Conservation (phyloP, 2,888 invertebrate species). For the Andrena minutula region DNA sequence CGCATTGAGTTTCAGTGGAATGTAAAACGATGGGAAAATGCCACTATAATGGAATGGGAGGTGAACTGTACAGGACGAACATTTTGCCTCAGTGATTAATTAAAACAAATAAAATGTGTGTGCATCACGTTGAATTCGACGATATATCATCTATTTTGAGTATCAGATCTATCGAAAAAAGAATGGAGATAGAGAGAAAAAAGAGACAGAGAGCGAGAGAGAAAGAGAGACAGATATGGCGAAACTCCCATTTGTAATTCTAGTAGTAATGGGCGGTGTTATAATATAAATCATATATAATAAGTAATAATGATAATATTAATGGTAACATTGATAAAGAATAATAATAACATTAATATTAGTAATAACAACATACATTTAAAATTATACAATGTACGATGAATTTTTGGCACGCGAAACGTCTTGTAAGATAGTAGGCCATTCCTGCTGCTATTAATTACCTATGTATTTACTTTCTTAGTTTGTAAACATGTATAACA, state of each 20-base stretch:
- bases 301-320: conserved; percentile 77
- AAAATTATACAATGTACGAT: conserved; percentile 70
- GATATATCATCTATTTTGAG: conserved; percentile 82
- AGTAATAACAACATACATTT: conserved; percentile 71
- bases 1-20: conserved; percentile 79
- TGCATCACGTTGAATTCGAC: conserved; percentile 80
- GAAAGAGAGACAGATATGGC: conserved; percentile 57
- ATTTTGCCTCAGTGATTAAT: conserved; percentile 78
- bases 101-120: conserved; percentile 68
- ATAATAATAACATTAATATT: conserved; percentile 76
- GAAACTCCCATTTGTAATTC: conserved; percentile 83
- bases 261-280: conserved; percentile 84
- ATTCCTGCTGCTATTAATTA: conserved; percentile 83
- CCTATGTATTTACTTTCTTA: conserved; percentile 81
- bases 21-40: conserved; percentile 75
- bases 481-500: conserved; percentile 82
- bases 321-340: conserved; percentile 73
- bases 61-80: conserved; percentile 80
- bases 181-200: conserved; percentile 61
- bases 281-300: conserved; percentile 82
- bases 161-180: conserved; percentile 76
- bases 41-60: conserved; percentile 79
- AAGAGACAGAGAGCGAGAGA: conserved; percentile 54
- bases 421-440: conserved; percentile 84
- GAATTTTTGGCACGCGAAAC: conserved; percentile 82